Evolutionary conservation across 2,888 invertebrate genomes (phyloP).

Genomic region (Tryphoninae sp.): DNA sequence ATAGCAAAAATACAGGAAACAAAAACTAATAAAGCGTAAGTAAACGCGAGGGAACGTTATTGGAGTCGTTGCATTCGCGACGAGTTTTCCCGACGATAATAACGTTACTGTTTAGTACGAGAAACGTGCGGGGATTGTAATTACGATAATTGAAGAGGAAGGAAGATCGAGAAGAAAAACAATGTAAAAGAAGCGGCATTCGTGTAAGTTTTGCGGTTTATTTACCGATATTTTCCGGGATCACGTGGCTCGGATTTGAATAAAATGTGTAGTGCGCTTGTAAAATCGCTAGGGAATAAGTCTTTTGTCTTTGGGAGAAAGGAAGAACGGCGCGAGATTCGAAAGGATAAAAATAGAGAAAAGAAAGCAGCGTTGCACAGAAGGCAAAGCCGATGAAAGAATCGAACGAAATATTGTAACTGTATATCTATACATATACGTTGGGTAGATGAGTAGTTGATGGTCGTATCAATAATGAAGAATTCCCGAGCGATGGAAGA

Average conservation of each 20-base stretch:
- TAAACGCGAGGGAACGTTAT: background rate
- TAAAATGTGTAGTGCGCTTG: background rate
- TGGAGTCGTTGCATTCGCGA: background rate
- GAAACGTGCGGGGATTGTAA: background rate
- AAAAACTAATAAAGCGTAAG: background rate
- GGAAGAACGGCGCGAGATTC: background rate
- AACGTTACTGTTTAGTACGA: conserved; percentile 5
- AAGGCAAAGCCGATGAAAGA: conserved; percentile 5
- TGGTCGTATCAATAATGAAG: conserved; percentile 69
- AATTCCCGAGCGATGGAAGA: conserved; percentile 59
- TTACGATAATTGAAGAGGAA: conserved; percentile 2
- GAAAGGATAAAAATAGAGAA: conserved; percentile 7
- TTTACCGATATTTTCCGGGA: background rate
- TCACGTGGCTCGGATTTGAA: background rate
- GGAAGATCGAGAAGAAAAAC: background rate
- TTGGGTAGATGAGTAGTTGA: conserved; percentile 54
- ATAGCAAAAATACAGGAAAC: background rate
- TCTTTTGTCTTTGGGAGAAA: background rate
- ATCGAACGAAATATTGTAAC: background rate
- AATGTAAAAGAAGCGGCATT: too few species aligned
- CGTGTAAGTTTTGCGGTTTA: background rate
- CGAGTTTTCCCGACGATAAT: background rate
- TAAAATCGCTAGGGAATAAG: background rate
- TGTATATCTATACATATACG: conserved; percentile 4
- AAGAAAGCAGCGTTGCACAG: conserved; percentile 1